Percentiles rank a stretch among this genome's conserved stretches.
Conservation (phyloP, 2,797 vertebrate genomes). For the Euthynnus affinis region DNA sequence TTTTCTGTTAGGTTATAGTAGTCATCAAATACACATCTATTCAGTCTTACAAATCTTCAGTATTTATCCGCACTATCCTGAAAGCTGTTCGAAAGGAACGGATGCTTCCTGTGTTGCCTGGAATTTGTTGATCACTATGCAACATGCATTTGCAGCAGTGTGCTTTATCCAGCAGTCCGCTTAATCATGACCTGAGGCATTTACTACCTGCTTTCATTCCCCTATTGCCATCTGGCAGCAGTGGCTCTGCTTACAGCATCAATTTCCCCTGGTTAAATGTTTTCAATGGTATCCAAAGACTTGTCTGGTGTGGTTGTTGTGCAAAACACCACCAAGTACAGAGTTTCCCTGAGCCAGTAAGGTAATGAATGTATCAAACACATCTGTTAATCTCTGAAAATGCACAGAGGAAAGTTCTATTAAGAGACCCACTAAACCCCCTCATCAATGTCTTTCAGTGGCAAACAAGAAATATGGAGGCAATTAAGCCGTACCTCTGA, state of each 20-base stretch:
- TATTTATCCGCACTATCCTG: slow-evolving; percentile 41
- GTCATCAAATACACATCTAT: slow-evolving; percentile 37
- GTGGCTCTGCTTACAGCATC: slow-evolving; percentile 75
- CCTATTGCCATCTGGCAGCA: slow-evolving; percentile 78
- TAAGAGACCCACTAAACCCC: slow-evolving; percentile 61
- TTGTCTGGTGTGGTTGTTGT: slow-evolving; percentile 50
- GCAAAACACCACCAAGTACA: slow-evolving; percentile 52
- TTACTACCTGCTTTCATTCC: slow-evolving; percentile 71
- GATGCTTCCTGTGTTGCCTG: slow-evolving; percentile 44
- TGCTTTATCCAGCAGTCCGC: slow-evolving; percentile 58
- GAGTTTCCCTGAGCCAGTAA: slow-evolving; percentile 46
- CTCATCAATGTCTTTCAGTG: slow-evolving; percentile 67
- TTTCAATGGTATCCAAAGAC: slow-evolving; percentile 67
- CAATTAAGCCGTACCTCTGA: slow-evolving; percentile 63
- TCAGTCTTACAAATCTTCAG: slow-evolving; percentile 38
- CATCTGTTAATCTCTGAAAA: slow-evolving; percentile 67
- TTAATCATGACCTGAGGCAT: slow-evolving; percentile 75
- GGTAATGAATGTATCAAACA: slow-evolving; percentile 66
- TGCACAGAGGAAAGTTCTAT: slow-evolving; percentile 52
- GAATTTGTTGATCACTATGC: slow-evolving; percentile 71
- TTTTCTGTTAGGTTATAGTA: slow-evolving; percentile 41
- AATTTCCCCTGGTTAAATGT: slow-evolving; percentile 67
- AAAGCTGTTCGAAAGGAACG: slow-evolving; percentile 43
- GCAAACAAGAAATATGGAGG: slow-evolving; percentile 65
- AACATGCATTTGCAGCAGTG: slow-evolving; percentile 61